These are phyloP conservation scores for Alcis repandata DNA, from an alignment of 2,888 invertebrate genomes.

Conservation along the genomic window DNA sequence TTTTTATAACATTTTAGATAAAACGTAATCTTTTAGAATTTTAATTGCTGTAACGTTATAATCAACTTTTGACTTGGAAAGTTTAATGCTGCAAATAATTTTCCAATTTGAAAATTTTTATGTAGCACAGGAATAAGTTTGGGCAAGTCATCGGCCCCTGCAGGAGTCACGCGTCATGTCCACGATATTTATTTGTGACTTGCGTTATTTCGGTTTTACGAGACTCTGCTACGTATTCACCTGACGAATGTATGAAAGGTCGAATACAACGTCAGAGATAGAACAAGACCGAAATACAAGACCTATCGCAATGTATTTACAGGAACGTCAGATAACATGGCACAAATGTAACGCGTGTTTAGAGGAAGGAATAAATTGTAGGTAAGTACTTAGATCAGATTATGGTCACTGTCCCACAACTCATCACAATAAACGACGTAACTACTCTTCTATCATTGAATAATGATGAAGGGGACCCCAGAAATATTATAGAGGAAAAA, in stretches of 20 bases:
- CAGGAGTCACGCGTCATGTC: constrained; percentile 40
- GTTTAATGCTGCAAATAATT: not conserved
- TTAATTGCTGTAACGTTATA: not conserved
- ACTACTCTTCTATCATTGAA: constrained; percentile 7
- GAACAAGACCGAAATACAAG: not conserved
- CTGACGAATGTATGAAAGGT: constrained; percentile 10
- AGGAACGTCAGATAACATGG: too few relatives aligned
- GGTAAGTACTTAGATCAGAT: not conserved
- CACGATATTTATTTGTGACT: constrained; percentile 40
- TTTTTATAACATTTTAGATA: too few relatives aligned
- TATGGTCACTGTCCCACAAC: too few relatives aligned
- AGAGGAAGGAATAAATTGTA: not conserved
- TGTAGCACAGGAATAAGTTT: constrained; percentile 32
- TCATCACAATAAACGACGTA: constrained; percentile 5
- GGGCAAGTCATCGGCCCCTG: constrained; percentile 38
- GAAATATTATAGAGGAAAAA: not conserved
- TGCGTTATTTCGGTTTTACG: constrained; percentile 33
- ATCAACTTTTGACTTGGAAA: not conserved
- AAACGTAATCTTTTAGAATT: too few relatives aligned
- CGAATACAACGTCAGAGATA: constrained; percentile 7
- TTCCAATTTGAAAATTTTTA: not conserved
- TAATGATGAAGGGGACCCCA: constrained; percentile 19
- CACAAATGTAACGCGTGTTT: not conserved
- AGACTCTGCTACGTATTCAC: constrained; percentile 12
- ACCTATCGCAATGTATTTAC: too few relatives aligned